These are phyloP conservation scores for Merops nubicus DNA, from an alignment of 2,113 vertebrate species.

Conservation along the genomic window DNA sequence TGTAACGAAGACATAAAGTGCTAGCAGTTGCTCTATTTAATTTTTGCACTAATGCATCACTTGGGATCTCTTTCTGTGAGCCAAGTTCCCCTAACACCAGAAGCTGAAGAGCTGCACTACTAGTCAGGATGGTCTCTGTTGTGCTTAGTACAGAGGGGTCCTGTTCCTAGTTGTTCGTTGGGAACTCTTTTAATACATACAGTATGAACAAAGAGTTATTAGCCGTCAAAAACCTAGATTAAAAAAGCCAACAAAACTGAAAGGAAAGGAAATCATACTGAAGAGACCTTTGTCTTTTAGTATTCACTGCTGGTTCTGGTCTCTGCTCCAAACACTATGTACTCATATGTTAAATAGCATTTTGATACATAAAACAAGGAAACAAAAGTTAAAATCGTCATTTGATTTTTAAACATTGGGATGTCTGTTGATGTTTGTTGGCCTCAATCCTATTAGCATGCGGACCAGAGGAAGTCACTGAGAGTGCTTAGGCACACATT, in stretches of 20 bases:
- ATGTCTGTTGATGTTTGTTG: not conserved
- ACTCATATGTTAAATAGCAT: not conserved
- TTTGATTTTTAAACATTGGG: not conserved
- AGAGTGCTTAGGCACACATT: accelerated
- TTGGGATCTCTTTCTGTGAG: not conserved
- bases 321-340: not conserved
- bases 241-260: not conserved
- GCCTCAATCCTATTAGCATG: not conserved
- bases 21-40: not conserved
- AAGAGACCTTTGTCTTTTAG: not conserved
- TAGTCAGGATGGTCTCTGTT: not conserved
- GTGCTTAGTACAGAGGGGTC: not conserved
- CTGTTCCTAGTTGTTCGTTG: not conserved
- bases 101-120: not conserved
- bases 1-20: not conserved
- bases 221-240: not conserved
- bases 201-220: not conserved
- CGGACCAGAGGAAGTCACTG: not conserved
- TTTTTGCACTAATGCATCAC: not conserved
- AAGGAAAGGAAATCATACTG: not conserved
- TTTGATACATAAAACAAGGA: not conserved
- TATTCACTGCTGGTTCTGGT: not conserved
- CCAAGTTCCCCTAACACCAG: not conserved
- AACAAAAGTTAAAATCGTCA: not conserved
- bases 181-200: not conserved